Evolutionary conservation across 1,140 invertebrate genomes (phyloP), one percentile per base, ranked within the genome.

Genomic region (Trichogramma pretiosum): DNA sequence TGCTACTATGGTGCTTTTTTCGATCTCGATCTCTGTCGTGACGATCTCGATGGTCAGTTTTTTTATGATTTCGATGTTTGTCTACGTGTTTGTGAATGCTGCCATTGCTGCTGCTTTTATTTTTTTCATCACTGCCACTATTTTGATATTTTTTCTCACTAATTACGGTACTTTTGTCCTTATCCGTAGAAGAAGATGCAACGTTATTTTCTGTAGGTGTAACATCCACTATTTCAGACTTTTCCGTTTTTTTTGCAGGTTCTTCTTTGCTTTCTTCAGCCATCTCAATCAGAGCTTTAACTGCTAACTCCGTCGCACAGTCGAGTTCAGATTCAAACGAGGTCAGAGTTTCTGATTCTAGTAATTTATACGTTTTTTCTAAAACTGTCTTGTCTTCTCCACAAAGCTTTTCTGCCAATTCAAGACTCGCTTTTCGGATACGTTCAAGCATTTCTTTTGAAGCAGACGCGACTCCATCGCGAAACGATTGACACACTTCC

Each of bases 231-330:
- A n/a, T n/a, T n/a, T n/a, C n/a, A n/a, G n/a, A n/a, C n/a, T n/a
- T n/a, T n/a, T n/a, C n/a, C n/a, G 59, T 55, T 5, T 55, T 50
- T 9, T 34, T 50, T 18, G 65, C 67, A 4, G 30, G 23, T 22
- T 56, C 55, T 19, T 70, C 68, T 22, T 69, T 70, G 1, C 61
- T 63, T 5, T 73, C 70, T 19, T 73, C 70, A 0, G 70, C 68
- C 64, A 70, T 73, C 33, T 73, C 70, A 1, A 73, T 64, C 2
- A 73, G 26, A 0, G 70, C 70, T 37, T 70, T 73, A 0, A 72
- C 63, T 0, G 70, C 70, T 22, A 70, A 70, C 7, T 73, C 70
- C 2, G 68, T 71, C 0, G 67, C 70, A 23, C 61, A 63, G 13
- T 71, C 67, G 47, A 70, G 56, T 19, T 72, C 65, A 0, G 63